phyloP scores from a whole-genome alignment of 2,797 vertebrate genomes.

The Acanthis flammea region DNA sequence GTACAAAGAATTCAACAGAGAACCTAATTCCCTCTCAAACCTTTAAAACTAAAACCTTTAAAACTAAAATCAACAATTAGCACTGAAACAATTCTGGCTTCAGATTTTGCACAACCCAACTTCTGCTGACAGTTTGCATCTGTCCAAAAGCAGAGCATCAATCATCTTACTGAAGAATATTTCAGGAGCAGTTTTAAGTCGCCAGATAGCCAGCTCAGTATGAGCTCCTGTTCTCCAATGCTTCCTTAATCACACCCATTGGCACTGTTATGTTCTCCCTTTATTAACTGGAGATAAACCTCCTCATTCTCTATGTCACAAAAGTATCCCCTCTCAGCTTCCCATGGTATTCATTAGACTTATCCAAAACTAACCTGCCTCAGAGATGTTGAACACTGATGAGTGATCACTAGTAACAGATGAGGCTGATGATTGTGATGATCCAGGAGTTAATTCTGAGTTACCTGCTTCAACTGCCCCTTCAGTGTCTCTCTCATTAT shows the following conservation, averaged over 20 bases:
- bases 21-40: neutral
- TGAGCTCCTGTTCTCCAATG: neutral
- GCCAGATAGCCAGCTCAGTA: neutral
- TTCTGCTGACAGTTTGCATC: neutral
- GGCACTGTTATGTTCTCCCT: neutral
- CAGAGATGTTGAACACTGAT: conserved; percentile 78
- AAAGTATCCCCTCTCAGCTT: conserved; percentile 40
- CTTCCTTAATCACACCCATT: neutral
- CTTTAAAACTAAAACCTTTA: neutral
- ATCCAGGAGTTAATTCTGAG: conserved; percentile 75
- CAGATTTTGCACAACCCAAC: neutral
- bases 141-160: neutral
- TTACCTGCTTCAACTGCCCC: conserved; percentile 88
- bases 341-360: conserved; percentile 28
- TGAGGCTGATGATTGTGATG: conserved; percentile 71
- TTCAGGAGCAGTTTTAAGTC: conserved; percentile 5
- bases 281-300: neutral
- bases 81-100: neutral
- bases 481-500: conserved; percentile 83
- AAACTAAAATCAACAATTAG: neutral
- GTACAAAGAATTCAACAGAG: neutral
- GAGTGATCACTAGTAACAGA: conserved; percentile 74
- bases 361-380: conserved; percentile 81
- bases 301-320: conserved; percentile 2
- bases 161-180: neutral